These are phyloP conservation scores for Cryptocheilus praepositus DNA, from an alignment of 2,888 invertebrate genomes.

Conservation along the genomic window DNA sequence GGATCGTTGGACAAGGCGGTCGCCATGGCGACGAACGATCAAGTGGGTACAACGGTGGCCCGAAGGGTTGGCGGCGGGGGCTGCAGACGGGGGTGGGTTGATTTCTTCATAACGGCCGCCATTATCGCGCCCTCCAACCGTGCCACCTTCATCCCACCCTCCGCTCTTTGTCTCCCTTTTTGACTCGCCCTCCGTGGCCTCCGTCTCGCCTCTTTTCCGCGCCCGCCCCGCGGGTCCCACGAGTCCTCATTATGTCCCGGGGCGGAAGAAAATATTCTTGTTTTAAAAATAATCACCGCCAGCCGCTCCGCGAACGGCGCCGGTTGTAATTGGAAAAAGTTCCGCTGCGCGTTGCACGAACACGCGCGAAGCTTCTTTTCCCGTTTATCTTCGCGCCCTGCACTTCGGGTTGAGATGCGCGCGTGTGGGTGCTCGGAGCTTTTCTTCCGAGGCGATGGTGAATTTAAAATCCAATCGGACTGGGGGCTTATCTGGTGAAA, in stretches of 20 bases:
- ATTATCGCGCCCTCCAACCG: constrained; percentile 67
- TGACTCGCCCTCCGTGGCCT: constrained; percentile 28
- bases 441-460: neutral
- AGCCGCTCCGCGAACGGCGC: constrained; percentile 61
- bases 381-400: no score
- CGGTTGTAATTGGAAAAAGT: constrained; percentile 70
- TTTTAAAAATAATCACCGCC: constrained; percentile 66
- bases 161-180: neutral
- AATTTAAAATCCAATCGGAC: no score
- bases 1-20: constrained; percentile 70
- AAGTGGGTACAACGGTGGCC: constrained; percentile 52
- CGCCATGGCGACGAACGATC: constrained; percentile 67
- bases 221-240: neutral
- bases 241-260: constrained; percentile 65
- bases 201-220: neutral
- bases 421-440: constrained; percentile 8
- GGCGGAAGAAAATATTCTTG: constrained; percentile 67
- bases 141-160: constrained; percentile 32
- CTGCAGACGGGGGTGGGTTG: constrained; percentile 60
- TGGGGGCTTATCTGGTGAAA: no score
- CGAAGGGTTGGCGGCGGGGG: constrained; percentile 30
- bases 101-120: constrained; percentile 75
- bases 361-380: no score
- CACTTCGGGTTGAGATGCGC: no score
- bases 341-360: constrained; percentile 26